phyloP scores from a whole-genome alignment of 2,888 invertebrate species.

The Anoplius nigerrimus region DNA sequence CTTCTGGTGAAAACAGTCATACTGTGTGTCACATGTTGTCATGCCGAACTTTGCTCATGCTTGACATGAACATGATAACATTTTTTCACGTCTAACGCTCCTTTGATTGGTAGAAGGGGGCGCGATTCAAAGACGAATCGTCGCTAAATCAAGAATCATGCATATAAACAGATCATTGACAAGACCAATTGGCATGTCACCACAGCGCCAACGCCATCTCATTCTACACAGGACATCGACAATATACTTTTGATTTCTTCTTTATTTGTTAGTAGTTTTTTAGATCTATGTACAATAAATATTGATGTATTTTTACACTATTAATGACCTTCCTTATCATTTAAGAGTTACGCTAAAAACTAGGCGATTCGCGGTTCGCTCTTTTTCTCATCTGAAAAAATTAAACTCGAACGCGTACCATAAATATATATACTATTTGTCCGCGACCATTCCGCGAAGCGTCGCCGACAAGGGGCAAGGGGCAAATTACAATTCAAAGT shows the following conservation, averaged over 20 bases:
- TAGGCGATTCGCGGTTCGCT: conserved; percentile 62
- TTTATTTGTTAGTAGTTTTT: conserved; percentile 75
- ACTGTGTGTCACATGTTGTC: no score
- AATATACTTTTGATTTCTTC: conserved; percentile 68
- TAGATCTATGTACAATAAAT: conserved; percentile 75
- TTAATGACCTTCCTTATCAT: conserved; percentile 64
- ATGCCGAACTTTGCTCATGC: no score
- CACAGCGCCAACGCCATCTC: no score
- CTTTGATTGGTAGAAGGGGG: no score
- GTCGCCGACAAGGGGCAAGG: conserved; percentile 53
- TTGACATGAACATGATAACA: no score
- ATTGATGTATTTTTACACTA: conserved; percentile 75
- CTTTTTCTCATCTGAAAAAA: conserved; percentile 64
- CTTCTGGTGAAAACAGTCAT: no score
- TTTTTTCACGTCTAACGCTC: no score
- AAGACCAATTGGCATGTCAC: no score
- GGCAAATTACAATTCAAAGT: conserved; percentile 53
- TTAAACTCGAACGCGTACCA: conserved; percentile 66
- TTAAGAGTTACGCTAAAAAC: conserved; percentile 68
- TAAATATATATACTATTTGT: conserved; percentile 65
- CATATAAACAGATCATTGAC: no score
- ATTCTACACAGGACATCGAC: no score
- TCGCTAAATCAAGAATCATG: no score
- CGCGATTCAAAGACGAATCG: no score
- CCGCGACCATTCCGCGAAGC: conserved; percentile 66